Percentiles rank a stretch among this genome's conserved stretches.
Evolutionary conservation across 2,797 vertebrate species (phyloP).

Genomic region (Chrosomus eos): DNA sequence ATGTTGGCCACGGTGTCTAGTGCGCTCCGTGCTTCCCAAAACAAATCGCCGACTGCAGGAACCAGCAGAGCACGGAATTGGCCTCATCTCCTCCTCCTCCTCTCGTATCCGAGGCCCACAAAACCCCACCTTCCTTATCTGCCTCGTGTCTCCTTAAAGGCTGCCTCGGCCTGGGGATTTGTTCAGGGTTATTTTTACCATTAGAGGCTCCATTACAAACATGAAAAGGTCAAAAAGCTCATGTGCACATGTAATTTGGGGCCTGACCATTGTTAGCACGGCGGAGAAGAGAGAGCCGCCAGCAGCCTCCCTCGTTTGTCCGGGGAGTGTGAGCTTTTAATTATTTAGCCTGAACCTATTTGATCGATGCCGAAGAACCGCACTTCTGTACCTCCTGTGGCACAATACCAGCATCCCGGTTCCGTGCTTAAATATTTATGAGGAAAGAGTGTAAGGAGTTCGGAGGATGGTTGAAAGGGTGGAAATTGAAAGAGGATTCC

Average conservation of each 20-base stretch:
- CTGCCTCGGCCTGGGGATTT: conserved; percentile 37
- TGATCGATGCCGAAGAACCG: conserved; percentile 63
- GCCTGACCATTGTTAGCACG: conserved; percentile 54
- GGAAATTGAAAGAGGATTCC: conserved; percentile 45
- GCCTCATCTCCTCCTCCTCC: conserved; percentile 39
- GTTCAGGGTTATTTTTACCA: conserved; percentile 51
- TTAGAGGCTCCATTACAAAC: conserved; percentile 55
- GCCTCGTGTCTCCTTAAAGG: conserved; percentile 21
- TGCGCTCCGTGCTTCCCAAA: conserved; percentile 53
- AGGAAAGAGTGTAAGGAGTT: conserved; percentile 53
- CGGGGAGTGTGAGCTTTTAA: conserved; percentile 59
- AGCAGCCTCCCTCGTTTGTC: conserved; percentile 46
- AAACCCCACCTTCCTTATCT: conserved; percentile 29
- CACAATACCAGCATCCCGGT: conserved; percentile 58
- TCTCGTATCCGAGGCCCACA: conserved; percentile 13
- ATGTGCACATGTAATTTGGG: conserved; percentile 54
- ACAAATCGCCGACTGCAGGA: conserved; percentile 48
- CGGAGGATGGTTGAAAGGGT: conserved; percentile 41
- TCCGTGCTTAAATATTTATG: conserved; percentile 63
- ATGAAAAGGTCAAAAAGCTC: conserved; percentile 52
- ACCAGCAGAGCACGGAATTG: conserved; percentile 36
- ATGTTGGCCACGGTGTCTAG: conserved; percentile 45
- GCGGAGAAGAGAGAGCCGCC: conserved; percentile 40
- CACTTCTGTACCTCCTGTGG: conserved; percentile 58
- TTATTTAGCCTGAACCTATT: conserved; percentile 63